Evolutionary conservation across 2,888 invertebrate genomes (phyloP).

Genomic region (Strigamia crassipes): DNA sequence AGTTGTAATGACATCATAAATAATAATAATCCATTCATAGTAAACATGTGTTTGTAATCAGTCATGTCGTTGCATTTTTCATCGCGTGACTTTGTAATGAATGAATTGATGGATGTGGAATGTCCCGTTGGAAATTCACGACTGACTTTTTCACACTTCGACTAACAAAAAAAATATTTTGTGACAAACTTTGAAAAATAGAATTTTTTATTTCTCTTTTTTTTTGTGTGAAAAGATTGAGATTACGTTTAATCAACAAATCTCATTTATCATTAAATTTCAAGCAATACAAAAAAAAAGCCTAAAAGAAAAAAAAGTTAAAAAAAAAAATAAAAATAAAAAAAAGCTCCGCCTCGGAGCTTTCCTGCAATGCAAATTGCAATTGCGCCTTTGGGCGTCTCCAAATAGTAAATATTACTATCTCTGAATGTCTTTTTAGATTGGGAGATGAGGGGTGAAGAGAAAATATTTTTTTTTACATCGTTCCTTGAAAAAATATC

Average conservation of each 20-base stretch:
- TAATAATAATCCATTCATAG: conserved; percentile 21
- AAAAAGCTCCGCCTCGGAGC: background rate
- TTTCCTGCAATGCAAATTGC: conserved; percentile 10
- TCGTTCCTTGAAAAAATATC: background rate
- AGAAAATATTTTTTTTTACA: background rate
- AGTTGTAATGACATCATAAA: conserved; percentile 12
- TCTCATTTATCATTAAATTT: background rate
- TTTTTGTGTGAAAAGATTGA: background rate
- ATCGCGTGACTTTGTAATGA: conserved; percentile 15
- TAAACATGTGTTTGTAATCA: conserved; percentile 21
- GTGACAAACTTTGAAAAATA: background rate
- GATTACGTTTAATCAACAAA: background rate
- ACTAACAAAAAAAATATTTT: background rate
- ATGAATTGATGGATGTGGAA: background rate
- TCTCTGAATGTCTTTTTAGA: background rate
- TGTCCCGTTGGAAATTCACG: background rate
- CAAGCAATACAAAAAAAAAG: background rate
- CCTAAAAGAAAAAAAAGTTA: no score
- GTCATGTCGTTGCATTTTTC: conserved; percentile 11
- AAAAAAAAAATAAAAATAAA: no score
- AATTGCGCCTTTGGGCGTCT: background rate
- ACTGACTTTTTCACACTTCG: background rate
- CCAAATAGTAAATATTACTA: background rate
- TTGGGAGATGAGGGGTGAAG: background rate
- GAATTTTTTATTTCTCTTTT: background rate